Base-by-base conservation (phyloP, 2,888 invertebrate genomes). In the Heterodera filipjevi region DNA sequence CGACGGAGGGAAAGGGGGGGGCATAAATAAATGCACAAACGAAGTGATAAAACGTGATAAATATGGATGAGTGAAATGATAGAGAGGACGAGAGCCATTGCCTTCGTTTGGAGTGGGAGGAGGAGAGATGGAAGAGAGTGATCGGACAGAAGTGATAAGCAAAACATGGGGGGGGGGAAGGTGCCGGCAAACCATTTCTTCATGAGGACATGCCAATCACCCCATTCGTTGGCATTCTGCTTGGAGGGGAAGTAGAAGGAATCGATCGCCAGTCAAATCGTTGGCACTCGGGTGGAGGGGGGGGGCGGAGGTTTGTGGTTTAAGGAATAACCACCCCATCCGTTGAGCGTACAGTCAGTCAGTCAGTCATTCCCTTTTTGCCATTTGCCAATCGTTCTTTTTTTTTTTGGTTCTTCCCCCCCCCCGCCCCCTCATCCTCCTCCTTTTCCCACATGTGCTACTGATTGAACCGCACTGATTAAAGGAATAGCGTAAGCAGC, bases 391-490 rank as follows among this genome's bases (percentile, higher is more conserved):
- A 39, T 39, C 39, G 39, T 12, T 12, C 12, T 6, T 39, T 39
- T 39, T 39, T 39, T 39, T 12, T 39, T 39, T 39, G 49, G 49
- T 16, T 16, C 49, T 49, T 16, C 49, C 22, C 19, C 49, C 49
- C 14, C 49, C 16, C 49, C 16, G 8, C 44, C n/a, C n/a, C n/a
- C n/a, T n/a, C n/a, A n/a, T n/a, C 53, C 2, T 6, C 53, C 59
- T 12, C 59, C 59, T 27, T 22, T 8, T 10, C 59, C 27, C 19
- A 14, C 49, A 49, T 19, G 22, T 59, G 59, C 59, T 59, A 12
- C 59, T 59, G 59, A 59, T 59, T n/a, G 59, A 22, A 59, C 59
- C 8, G 59, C 59, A 49, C 49, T 27, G 59, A 59, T 59, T 59
- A 59, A 14, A 44, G 49, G 3, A 59, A 12, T 10, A 27, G 59